A percentile compares a stretch with the other conserved stretches of the same genome.
Evolutionary conservation across 2,888 invertebrate genomes (phyloP).

Genomic region (Macrosoma leucophasiata): DNA sequence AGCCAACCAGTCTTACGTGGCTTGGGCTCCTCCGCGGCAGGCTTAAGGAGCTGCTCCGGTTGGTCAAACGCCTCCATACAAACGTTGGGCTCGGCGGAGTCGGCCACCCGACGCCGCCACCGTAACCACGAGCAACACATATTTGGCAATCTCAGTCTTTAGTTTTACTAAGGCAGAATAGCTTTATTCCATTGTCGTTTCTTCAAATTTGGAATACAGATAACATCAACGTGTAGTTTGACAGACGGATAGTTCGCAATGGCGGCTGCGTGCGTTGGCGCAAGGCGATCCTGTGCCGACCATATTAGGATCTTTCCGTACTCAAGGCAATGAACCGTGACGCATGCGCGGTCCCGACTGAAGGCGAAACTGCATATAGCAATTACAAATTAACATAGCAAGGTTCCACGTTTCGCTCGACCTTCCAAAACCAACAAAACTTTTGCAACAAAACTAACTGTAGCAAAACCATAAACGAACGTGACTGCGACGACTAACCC

Average conservation of each 20-base stretch:
- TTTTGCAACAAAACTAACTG: slow-evolving; percentile 10
- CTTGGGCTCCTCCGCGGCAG: slow-evolving; percentile 36
- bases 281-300: slow-evolving; percentile 61
- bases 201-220: slow-evolving; percentile 16
- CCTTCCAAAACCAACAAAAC: not conserved
- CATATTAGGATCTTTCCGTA: slow-evolving; percentile 70
- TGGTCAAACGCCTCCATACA: slow-evolving; percentile 52
- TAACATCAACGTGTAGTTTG: slow-evolving; percentile 41
- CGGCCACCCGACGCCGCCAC: slow-evolving; percentile 59
- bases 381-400: slow-evolving; percentile 6
- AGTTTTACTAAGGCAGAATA: slow-evolving; percentile 14
- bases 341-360: slow-evolving; percentile 41
- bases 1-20: slow-evolving; percentile 54
- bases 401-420: slow-evolving; percentile 1
- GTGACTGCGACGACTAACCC: slow-evolving; percentile 10
- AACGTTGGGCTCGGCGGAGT: slow-evolving; percentile 42
- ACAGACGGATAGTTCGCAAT: slow-evolving; percentile 53
- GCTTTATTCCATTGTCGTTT: slow-evolving; percentile 13
- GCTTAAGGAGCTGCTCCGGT: slow-evolving; percentile 32
- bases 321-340: slow-evolving; percentile 73
- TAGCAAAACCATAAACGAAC: slow-evolving; percentile 4
- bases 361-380: slow-evolving; percentile 24
- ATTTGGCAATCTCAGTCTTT: slow-evolving; percentile 36
- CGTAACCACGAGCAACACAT: slow-evolving; percentile 71
- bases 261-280: slow-evolving; percentile 57